A percentile compares a stretch with the other conserved stretches of the same genome.
Evolutionary conservation across 1,140 invertebrate genomes (phyloP).

Genomic region (Drosophila oshimai): DNA sequence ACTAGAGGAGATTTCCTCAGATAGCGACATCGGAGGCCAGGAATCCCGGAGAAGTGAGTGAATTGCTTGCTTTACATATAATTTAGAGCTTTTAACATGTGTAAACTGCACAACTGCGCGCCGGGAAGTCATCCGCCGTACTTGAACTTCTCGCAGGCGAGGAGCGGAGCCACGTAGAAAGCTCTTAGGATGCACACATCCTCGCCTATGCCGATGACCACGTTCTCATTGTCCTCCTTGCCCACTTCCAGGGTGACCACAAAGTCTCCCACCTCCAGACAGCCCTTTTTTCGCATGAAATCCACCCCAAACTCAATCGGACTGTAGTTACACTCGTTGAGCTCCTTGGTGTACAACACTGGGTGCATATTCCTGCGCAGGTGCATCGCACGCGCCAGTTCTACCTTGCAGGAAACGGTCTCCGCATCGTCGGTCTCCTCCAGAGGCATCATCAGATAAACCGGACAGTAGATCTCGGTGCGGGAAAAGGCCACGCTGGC

Average conservation of each 20-base stretch:
- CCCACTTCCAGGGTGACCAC: slow-evolving; percentile 69
- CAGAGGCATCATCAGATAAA: slow-evolving; percentile 61
- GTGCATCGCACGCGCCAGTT: slow-evolving; percentile 55
- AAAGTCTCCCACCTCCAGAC: slow-evolving; percentile 71
- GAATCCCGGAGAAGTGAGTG: slow-evolving; percentile 47
- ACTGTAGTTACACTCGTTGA: slow-evolving; percentile 54
- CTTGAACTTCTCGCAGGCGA: slow-evolving; percentile 69
- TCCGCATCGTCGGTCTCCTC: slow-evolving; percentile 40
- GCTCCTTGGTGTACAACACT: slow-evolving; percentile 56
- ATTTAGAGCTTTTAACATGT: slow-evolving; percentile 34
- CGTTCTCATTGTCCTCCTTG: slow-evolving; percentile 65
- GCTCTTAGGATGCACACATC: slow-evolving; percentile 72
- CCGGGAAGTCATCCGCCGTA: slow-evolving; percentile 45
- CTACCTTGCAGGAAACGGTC: slow-evolving; percentile 46
- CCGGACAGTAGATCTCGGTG: slow-evolving; percentile 73
- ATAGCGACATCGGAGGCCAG: slow-evolving; percentile 79
- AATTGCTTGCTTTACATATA: slow-evolving; percentile 26
- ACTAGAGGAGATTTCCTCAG: slow-evolving; percentile 85
- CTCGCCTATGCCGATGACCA: slow-evolving; percentile 56
- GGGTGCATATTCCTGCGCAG: slow-evolving; percentile 62
- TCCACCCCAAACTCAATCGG: slow-evolving; percentile 77
- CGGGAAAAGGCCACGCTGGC: slow-evolving; percentile 65
- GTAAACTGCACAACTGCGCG: slow-evolving; percentile 50
- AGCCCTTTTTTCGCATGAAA: slow-evolving; percentile 60
- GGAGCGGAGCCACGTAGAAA: slow-evolving; percentile 62